Conservation (phyloP, 2,888 invertebrate genomes). For the Lathronympha strigana region DNA sequence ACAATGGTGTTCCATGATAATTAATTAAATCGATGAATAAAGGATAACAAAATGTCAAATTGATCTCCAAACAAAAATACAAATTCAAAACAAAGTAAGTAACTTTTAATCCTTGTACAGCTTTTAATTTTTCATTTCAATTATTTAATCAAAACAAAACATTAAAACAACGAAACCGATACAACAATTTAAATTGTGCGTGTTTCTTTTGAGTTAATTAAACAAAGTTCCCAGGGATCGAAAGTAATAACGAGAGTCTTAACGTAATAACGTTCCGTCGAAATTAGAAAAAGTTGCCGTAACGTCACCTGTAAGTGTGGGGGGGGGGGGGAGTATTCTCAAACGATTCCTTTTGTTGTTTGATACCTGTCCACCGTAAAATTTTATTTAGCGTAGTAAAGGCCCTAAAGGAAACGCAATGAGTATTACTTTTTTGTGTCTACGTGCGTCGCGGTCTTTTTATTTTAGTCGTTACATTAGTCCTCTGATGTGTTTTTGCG, state of each 20-base stretch:
- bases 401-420: slow-evolving; percentile 19
- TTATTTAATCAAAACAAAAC: not conserved
- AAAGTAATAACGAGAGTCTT: slow-evolving; percentile 39
- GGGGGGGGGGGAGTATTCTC: slow-evolving; percentile 47
- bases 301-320: slow-evolving; percentile 47
- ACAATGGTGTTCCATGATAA: too few species aligned
- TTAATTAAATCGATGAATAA: too few species aligned
- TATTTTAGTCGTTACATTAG: slow-evolving; percentile 35
- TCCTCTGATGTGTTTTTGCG: slow-evolving; percentile 6
- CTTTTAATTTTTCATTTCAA: not conserved
- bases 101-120: not conserved
- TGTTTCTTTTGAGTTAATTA: slow-evolving; percentile 38
- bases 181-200: slow-evolving; percentile 32
- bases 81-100: too few species aligned
- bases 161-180: slow-evolving; percentile 4
- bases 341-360: slow-evolving; percentile 42
- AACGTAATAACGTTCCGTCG: slow-evolving; percentile 46
- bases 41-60: too few species aligned
- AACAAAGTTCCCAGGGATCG: slow-evolving; percentile 25
- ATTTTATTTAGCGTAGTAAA: slow-evolving; percentile 34
- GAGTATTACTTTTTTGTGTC: slow-evolving; percentile 32
- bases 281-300: slow-evolving; percentile 52
- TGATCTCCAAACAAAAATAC: too few species aligned
- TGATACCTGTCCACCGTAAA: slow-evolving; percentile 44
- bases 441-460: slow-evolving; percentile 25